Evolutionary conservation across 2,888 invertebrate species (phyloP).

Genomic region (Scaptodrosophila latifasciaeformis): DNA sequence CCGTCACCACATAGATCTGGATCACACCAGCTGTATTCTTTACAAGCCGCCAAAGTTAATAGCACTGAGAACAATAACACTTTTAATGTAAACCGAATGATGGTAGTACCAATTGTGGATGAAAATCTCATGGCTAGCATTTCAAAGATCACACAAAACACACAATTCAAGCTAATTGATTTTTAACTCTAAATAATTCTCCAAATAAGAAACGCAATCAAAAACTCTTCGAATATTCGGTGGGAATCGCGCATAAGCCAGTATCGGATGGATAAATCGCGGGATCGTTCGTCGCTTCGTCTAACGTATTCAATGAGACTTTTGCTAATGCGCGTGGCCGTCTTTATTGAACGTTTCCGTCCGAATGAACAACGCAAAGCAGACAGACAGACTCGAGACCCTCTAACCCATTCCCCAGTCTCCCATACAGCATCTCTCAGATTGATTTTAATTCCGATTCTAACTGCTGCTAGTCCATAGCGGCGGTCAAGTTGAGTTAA

Average conservation of each 20-base stretch:
- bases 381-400: conserved; percentile 54
- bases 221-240: too few relatives aligned
- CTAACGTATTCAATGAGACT: conserved; percentile 40
- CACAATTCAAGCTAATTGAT: conserved; percentile 2
- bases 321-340: conserved; percentile 56
- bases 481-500: conserved; percentile 28
- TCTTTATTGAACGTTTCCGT: conserved; percentile 68
- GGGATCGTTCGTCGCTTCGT: conserved; percentile 6
- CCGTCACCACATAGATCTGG: conserved; percentile 55
- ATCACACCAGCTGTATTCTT: conserved; percentile 67
- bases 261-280: conserved; percentile 10
- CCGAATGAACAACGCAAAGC: conserved; percentile 53
- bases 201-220: too few relatives aligned
- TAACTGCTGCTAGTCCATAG: background rate
- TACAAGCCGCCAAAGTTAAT: conserved; percentile 26
- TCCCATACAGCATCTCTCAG: too few relatives aligned
- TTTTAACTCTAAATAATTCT: conserved; percentile 1
- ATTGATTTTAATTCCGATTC: conserved; percentile 18
- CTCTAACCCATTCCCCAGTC: too few relatives aligned
- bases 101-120: too few relatives aligned
- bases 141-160: too few relatives aligned
- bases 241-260: too few relatives aligned
- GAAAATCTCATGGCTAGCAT: too few relatives aligned
- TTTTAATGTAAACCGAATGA: too few relatives aligned
- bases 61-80: too few relatives aligned